Conservation (phyloP, 2,888 invertebrate genomes). For the Hipparchia semele region DNA sequence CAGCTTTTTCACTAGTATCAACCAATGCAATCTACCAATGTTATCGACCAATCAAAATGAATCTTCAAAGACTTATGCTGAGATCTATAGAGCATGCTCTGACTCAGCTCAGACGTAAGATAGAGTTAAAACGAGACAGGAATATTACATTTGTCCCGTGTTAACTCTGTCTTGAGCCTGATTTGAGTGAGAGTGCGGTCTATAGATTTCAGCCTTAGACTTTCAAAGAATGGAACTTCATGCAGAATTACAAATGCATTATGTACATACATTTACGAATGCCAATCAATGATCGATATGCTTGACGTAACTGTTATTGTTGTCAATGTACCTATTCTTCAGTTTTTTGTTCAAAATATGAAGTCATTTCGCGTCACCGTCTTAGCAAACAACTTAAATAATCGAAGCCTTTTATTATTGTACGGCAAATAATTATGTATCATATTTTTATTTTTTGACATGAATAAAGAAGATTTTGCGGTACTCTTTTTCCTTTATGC, state of each 20-base stretch:
- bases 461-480: background rate
- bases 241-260: conserved; percentile 19
- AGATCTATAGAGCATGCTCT: too few species aligned
- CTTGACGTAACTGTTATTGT: conserved; percentile 55
- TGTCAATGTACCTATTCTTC: conserved; percentile 44
- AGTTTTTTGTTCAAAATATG: conserved; percentile 46
- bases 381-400: background rate
- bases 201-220: background rate
- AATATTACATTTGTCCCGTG: too few species aligned
- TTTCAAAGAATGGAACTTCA: conserved; percentile 31
- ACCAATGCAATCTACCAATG: background rate
- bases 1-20: too few species aligned
- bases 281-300: conserved; percentile 50
- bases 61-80: conserved; percentile 12
- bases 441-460: background rate
- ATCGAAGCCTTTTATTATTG: background rate
- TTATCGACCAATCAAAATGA: background rate
- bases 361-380: conserved; percentile 41
- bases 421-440: background rate
- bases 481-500: background rate
- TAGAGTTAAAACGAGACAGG: too few species aligned
- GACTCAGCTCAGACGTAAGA: too few species aligned
- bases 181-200: too few species aligned
- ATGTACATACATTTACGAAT: conserved; percentile 38
- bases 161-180: too few species aligned